Evolutionary conservation across 1,140 invertebrate species (phyloP), one percentile per base, ranked within the genome.

Genomic region (Rhopalosiphum maidis): DNA sequence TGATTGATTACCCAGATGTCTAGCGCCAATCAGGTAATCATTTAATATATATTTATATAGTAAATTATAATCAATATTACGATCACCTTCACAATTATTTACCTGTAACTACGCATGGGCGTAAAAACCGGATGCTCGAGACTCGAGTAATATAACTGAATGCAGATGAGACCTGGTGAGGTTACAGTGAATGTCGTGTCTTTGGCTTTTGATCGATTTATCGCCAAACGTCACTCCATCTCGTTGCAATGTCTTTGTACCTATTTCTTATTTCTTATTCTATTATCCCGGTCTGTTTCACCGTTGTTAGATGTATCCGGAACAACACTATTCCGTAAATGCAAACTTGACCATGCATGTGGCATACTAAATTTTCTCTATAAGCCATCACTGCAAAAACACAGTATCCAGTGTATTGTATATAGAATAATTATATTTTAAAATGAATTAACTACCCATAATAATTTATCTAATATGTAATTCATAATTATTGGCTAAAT

Each of bases 181-280:
- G 60, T 92, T 83, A 92, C 77, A 82, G 90, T 92, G 77, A 92
- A 92, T 92, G 90, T 92, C 90, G 90, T 92, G 68, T 92, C 90
- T 92, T 91, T 46, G 60, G 90, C 30, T 77, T 92, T 92, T 92
- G 90, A 92, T 92, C 90, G 90, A 92, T 92, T 92, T 92, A 92
- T 92, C 68, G 68, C 68, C 90, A 92, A 92, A 83, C 90, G 90
- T 92, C 55, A 82, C 90, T 92, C 68, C 68, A 92, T 92, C 68
- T 92, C 90, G 43, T 83, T 51, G 90, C 90, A 83, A 92, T 92
- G 90, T 82, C 90, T 92, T 92, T 92, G 90, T 82, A 92, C 77
- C 68, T 82, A 82, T 82, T 77, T 46, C 43, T 91, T 91, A 91
- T 91, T 91, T 91, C 43, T 92, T 83, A 92, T 92, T 92, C 90